phyloP scores from a whole-genome alignment of 2,888 invertebrate genomes.

The Caenorhabditis sp. region DNA sequence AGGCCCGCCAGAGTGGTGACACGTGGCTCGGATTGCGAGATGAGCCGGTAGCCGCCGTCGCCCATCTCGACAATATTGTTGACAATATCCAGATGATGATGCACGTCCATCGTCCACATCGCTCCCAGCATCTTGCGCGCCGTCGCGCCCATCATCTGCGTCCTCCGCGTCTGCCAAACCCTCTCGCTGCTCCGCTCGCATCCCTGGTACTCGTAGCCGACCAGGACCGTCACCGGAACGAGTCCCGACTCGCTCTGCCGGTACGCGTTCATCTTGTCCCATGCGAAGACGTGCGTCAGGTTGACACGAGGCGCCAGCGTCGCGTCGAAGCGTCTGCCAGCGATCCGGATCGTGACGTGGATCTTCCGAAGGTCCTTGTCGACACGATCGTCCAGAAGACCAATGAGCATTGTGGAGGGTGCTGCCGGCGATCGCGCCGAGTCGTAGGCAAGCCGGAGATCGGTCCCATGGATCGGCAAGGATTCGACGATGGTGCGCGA shows the following conservation, averaged over 20 bases:
- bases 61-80: constrained; percentile 97
- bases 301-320: constrained; percentile 81
- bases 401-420: constrained; percentile 91
- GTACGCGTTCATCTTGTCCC: constrained; percentile 98
- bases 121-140: constrained; percentile 57
- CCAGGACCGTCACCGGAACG: constrained; percentile 70
- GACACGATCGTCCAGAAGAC: constrained; percentile 87
- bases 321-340: constrained; percentile 57
- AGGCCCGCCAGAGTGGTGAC: constrained; percentile 50
- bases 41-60: constrained; percentile 90
- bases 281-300: constrained; percentile 94
- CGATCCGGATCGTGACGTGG: constrained; percentile 88
- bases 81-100: constrained; percentile 98
- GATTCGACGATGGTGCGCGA: constrained; percentile 44
- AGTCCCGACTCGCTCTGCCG: constrained; percentile 95
- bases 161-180: constrained; percentile 95
- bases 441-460: constrained; percentile 87
- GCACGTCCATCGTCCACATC: constrained; percentile 97
- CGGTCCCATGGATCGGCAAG: constrained; percentile 54
- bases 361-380: constrained; percentile 90
- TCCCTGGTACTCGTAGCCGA: constrained; percentile 93
- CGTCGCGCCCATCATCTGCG: constrained; percentile 83
- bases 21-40: constrained; percentile 36
- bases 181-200: constrained; percentile 87
- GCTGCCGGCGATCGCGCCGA: constrained; percentile 95